Conservation (phyloP, 2,888 invertebrate genomes). For the Acrobasis consociella region DNA sequence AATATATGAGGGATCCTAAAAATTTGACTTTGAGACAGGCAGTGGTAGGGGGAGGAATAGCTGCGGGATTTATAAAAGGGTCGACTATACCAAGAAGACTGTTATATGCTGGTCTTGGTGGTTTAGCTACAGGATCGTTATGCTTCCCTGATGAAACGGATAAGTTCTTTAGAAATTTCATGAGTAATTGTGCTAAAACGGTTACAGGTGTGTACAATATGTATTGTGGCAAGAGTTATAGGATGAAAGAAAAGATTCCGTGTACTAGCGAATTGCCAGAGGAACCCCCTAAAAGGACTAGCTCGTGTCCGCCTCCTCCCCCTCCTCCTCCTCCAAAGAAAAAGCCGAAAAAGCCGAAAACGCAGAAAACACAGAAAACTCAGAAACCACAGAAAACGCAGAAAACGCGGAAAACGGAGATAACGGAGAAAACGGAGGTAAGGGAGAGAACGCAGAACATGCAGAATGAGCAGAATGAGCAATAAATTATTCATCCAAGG, state of each 20-base stretch:
- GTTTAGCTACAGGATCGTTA: constrained; percentile 48
- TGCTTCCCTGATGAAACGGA: constrained; percentile 66
- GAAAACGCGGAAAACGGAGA: too few species aligned
- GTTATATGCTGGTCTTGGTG: constrained; percentile 45
- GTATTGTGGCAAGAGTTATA: constrained; percentile 37
- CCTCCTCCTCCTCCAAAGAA: too few species aligned
- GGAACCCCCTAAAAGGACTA: constrained; percentile 25
- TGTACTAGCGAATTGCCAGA: constrained; percentile 51
- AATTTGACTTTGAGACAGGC: constrained; percentile 46
- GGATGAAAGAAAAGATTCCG: constrained; percentile 45
- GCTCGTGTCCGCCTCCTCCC: constrained; percentile 40
- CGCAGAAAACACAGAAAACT: too few species aligned
- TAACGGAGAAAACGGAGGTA: too few species aligned
- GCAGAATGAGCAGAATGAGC: too few species aligned
- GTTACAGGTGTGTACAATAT: constrained; percentile 41
- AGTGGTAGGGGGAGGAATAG: constrained; percentile 40
- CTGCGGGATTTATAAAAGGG: constrained; percentile 39
- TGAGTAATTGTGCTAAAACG: constrained; percentile 38
- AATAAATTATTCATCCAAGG: too few species aligned
- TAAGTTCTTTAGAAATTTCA: constrained; percentile 42
- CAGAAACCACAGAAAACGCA: too few species aligned
- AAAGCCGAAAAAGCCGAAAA: too few species aligned
- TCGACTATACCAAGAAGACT: constrained; percentile 37
- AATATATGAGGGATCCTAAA: constrained; percentile 49
- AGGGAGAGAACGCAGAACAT: too few species aligned